Evolutionary conservation across 2,888 invertebrate genomes (phyloP), one percentile per base, ranked within the genome.

Genomic region (Aradus depressus): DNA sequence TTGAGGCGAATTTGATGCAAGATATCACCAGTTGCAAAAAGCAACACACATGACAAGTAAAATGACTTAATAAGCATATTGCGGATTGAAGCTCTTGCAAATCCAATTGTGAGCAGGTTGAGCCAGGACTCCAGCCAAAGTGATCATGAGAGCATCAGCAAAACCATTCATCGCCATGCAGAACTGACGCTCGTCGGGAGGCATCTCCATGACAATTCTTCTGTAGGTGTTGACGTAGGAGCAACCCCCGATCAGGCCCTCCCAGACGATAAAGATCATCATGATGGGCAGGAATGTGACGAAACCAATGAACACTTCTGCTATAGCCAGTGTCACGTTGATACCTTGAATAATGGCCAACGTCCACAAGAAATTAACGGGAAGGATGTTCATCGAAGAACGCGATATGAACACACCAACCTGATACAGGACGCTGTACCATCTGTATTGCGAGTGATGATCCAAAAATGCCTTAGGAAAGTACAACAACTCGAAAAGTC

Each of bases 201-300:
- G 66, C 38, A 41, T 44, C 69, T 81, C 77, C 58, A 74, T 71
- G 16, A 78, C 73, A 64, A 89, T 81, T 60, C 72, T 75, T 63
- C 82, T 81, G 66, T 84, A 89, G 3, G 88, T 86, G 62, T 89
- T 88, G n/a, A 84, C 84, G 66, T 86, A 86, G 12, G 83, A 79
- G 14, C 74, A 75, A 42, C 85, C 85, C 26, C 85, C 85, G 43
- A 85, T 65, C 6, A 85, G 65, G 2, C 85, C 85, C 68, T 86
- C 85, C 75, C 77, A 84, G 14, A 84, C 65, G 26, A 82, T 76
- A 39, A 82, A 66, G 2, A 65, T 69, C 60, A 84, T 73, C 3
- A 81, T 71, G 31, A 84, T 72, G 73, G 76, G 78, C 59, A 84
- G 77, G 60, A 66, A 74, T 8, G 81, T 80, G 37, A 81, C 71